phyloP scores from a whole-genome alignment of 2,888 invertebrate species.

The Polymixis lichenea region DNA sequence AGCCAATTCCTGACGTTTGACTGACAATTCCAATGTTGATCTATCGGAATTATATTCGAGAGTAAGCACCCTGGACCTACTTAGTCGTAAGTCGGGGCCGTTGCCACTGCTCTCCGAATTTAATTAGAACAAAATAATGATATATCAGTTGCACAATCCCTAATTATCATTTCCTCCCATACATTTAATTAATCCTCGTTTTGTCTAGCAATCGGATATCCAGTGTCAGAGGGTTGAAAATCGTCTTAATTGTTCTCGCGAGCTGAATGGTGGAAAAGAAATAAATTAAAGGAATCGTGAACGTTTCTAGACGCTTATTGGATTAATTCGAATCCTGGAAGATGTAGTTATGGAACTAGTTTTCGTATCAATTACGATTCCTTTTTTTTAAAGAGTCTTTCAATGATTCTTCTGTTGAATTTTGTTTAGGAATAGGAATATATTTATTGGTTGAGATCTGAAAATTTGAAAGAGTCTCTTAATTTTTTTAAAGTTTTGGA shows the following conservation, averaged over 20 bases:
- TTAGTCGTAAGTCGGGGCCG: too few species aligned
- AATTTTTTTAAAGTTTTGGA: too few species aligned
- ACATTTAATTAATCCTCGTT: conserved; percentile 16
- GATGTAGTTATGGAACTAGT: conserved; percentile 53
- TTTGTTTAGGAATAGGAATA: background rate
- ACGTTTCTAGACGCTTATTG: conserved; percentile 45
- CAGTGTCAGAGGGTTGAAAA: conserved; percentile 27
- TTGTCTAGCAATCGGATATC: background rate
- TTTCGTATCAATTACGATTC: conserved; percentile 24
- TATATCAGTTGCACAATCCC: background rate
- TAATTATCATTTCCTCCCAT: background rate
- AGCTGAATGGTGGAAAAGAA: conserved; percentile 22
- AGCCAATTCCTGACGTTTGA: too few species aligned
- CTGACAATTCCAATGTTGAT: too few species aligned
- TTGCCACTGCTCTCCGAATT: background rate
- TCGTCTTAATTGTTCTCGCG: conserved; percentile 32
- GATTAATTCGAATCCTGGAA: conserved; percentile 53
- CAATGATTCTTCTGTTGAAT: background rate
- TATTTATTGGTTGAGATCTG: background rate
- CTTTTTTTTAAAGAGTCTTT: background rate
- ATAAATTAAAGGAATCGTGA: conserved; percentile 51
- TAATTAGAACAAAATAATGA: background rate
- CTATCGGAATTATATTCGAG: too few species aligned
- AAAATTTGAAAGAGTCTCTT: too few species aligned
- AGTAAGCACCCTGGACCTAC: too few species aligned